phyloP scores from a whole-genome alignment of 2,797 vertebrate genomes.

The Podarcis siculus region DNA sequence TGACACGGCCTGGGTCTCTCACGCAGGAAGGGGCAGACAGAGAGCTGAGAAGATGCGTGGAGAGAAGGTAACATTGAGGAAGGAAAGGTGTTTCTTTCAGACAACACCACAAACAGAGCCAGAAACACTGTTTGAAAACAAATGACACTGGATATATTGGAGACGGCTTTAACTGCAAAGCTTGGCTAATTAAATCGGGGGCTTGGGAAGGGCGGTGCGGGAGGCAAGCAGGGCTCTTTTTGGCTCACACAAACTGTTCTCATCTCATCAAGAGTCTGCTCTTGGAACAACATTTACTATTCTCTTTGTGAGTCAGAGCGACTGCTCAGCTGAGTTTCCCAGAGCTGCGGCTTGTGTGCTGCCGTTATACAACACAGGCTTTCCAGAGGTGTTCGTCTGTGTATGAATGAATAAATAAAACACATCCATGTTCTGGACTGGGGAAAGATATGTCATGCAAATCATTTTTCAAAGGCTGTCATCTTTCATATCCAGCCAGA shows the following conservation, averaged over 20 bases:
- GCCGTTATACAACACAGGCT: background rate
- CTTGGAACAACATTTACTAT: background rate
- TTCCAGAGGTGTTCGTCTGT: background rate
- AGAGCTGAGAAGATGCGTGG: too few relatives aligned
- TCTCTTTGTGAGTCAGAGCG: constrained; percentile 7
- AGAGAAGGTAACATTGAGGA: background rate
- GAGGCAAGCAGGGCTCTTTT: background rate
- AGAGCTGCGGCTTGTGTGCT: background rate
- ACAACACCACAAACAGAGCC: background rate
- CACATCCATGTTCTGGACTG: background rate
- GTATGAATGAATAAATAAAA: background rate
- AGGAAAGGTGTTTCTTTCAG: background rate
- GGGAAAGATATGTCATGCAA: background rate
- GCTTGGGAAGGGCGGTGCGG: background rate
- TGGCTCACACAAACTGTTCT: background rate
- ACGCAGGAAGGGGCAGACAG: too few relatives aligned
- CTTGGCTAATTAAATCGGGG: background rate
- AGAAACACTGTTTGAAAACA: background rate
- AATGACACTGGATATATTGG: background rate
- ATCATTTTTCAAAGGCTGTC: background rate
- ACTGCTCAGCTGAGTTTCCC: background rate
- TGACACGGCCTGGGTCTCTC: too few relatives aligned
- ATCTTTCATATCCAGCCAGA: too few relatives aligned
- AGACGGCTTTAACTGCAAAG: background rate
- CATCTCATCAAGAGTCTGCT: background rate